Base-by-base conservation (phyloP, 1,140 invertebrate genomes). In the Agrilus planipennis region DNA sequence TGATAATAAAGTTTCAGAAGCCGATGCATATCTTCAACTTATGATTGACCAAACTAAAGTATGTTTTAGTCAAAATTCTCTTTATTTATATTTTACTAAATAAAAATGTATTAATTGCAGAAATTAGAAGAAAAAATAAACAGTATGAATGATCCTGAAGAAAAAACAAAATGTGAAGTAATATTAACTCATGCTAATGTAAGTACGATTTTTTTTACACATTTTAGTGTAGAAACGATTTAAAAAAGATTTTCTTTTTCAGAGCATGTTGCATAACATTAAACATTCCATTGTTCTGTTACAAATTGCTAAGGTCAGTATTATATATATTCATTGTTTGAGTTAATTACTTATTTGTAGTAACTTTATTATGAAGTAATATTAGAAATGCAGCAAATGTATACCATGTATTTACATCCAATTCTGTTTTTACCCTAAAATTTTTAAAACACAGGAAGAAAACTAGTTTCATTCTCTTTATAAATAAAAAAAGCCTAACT, bases 201-300 rank as follows among this genome's bases (percentile, higher is more conserved):
- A 61, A 72, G 70, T 67, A 38, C 15, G 30, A 11, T 7, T 32
- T 32, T 7, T 32, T 32, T 32, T 14, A 14, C 9, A 34, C n/a
- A 34, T 10, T 4, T 4, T 6, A 11, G 22, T n/a, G n/a, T n/a
- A n/a, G n/a, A n/a, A n/a, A n/a, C n/a, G n/a, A n/a, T n/a, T n/a
- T n/a, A n/a, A n/a, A n/a, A n/a, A n/a, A n/a, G n/a, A 47, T 61
- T 55, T 60, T 51, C 42, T 60, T 66, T 53, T 67, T 32, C 68
- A 88, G 81, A 76, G 73, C 46, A 86, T 91, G 77, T 71, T 92
- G 60, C 88, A 92, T 68, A 81, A 87, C 50, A 86, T 97, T 47
- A 97, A 97, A 69, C 92, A 96, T 72, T 87, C 90, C 47, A 96
- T 98, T 69, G 89, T 96, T 41, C 77, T 92, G 51, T 71, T 98